A percentile compares a stretch with the other conserved stretches of the same genome.
Evolutionary conservation across 2,113 vertebrate species (phyloP).

Genomic region (Aptenodytes forsteri): DNA sequence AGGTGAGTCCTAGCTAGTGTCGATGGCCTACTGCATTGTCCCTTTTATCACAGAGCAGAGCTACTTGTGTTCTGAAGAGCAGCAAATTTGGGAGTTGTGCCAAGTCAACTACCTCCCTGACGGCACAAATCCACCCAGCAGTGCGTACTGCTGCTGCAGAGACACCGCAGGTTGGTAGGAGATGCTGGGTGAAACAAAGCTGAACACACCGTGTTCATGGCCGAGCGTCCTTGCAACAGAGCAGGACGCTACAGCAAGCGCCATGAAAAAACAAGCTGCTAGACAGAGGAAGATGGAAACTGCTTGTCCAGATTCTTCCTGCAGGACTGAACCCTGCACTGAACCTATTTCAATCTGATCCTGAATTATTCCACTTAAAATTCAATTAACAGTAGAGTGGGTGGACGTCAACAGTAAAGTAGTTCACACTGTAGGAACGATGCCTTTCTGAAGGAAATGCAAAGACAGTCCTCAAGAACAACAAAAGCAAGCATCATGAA

Average conservation of each 20-base stretch:
- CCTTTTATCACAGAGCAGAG: not conserved
- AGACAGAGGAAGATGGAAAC: not conserved
- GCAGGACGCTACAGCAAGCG: not conserved
- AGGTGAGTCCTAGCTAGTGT: not conserved
- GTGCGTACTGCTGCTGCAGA: not conserved
- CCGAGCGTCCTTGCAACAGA: not conserved
- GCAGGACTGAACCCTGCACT: not conserved
- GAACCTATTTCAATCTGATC: not conserved
- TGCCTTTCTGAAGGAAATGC: not conserved
- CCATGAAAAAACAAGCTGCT: not conserved
- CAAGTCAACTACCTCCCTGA: not conserved
- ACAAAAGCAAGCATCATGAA: not conserved
- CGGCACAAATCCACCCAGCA: not conserved
- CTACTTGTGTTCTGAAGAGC: not conserved
- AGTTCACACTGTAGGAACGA: not conserved
- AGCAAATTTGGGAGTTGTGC: not conserved
- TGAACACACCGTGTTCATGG: not conserved
- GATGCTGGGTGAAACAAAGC: not conserved
- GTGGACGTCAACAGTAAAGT: not conserved
- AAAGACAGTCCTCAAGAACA: not conserved
- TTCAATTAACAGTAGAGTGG: not conserved
- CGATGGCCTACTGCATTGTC: fast-evolving
- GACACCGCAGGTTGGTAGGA: not conserved
- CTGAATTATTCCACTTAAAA: not conserved
- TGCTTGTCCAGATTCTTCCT: not conserved